A percentile compares a stretch with the other conserved stretches of the same genome.
phyloP scores from a whole-genome alignment of 53 echinoderm and acorn worm species.

The Mesocentrotus franciscanus region DNA sequence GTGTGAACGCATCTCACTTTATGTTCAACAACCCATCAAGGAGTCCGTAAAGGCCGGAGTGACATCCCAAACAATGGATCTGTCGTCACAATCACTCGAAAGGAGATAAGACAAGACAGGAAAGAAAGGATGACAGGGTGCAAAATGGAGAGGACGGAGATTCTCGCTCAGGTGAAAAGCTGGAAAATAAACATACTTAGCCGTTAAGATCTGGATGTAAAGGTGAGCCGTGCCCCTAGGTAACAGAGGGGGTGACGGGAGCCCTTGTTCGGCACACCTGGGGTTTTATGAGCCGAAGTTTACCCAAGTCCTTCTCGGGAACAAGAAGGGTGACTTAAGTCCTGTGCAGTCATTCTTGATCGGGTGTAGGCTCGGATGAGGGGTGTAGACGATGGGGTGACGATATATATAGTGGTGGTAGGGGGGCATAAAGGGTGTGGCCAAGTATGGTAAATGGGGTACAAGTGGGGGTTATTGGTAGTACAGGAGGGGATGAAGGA shows the following conservation, averaged over 20 bases:
- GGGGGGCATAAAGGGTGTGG: neutral
- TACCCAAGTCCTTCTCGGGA: slow-evolving; percentile 33
- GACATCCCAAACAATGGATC: slow-evolving; percentile 62
- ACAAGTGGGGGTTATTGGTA: neutral
- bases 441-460: neutral
- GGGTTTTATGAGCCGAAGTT: slow-evolving; percentile 24
- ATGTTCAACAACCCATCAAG: slow-evolving; percentile 13
- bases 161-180: slow-evolving; percentile 64
- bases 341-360: slow-evolving; percentile 31
- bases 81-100: slow-evolving; percentile 12
- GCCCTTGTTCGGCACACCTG: slow-evolving; percentile 53
- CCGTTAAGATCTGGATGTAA: slow-evolving; percentile 54
- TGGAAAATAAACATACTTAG: slow-evolving; percentile 68
- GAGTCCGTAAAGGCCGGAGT: neutral
- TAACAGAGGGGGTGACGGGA: slow-evolving; percentile 18
- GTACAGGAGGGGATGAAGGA: neutral
- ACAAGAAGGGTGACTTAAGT: neutral
- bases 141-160: slow-evolving; percentile 14
- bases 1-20: slow-evolving; percentile 8
- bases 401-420: neutral
- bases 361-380: slow-evolving; percentile 21
- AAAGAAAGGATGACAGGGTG: slow-evolving; percentile 41
- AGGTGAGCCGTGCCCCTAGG: slow-evolving; percentile 54
- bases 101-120: slow-evolving; percentile 12
- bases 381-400: neutral